phyloP scores from a whole-genome alignment of 2,797 vertebrate species.

The Coregonus ussuriensis region DNA sequence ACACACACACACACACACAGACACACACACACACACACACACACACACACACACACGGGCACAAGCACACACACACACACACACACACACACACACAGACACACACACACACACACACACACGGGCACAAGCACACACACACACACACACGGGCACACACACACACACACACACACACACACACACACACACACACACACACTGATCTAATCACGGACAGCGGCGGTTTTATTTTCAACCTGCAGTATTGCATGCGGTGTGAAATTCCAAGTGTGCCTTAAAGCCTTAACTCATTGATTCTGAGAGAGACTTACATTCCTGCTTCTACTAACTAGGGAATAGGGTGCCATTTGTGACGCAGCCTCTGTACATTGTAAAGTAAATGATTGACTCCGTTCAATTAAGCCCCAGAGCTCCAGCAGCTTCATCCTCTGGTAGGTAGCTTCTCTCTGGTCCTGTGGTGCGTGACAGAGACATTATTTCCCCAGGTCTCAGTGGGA shows the following conservation, averaged over 20 bases:
- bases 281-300: background rate
- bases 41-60: background rate
- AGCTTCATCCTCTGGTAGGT: background rate
- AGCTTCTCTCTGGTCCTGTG: background rate
- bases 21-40: background rate
- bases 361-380: background rate
- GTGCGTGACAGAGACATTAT: background rate
- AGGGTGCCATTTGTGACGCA: background rate
- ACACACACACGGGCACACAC: background rate
- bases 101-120: too few relatives aligned
- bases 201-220: background rate
- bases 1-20: background rate
- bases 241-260: background rate
- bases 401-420: background rate
- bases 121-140: too few relatives aligned
- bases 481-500: background rate
- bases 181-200: background rate
- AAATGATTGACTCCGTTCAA: background rate
- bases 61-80: background rate
- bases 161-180: too few relatives aligned
- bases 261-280: conserved; percentile 1
- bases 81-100: too few relatives aligned
- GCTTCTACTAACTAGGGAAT: background rate
- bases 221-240: background rate
- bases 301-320: background rate